Conservation (phyloP, 2,797 vertebrate species). For the Staurois parvus region DNA sequence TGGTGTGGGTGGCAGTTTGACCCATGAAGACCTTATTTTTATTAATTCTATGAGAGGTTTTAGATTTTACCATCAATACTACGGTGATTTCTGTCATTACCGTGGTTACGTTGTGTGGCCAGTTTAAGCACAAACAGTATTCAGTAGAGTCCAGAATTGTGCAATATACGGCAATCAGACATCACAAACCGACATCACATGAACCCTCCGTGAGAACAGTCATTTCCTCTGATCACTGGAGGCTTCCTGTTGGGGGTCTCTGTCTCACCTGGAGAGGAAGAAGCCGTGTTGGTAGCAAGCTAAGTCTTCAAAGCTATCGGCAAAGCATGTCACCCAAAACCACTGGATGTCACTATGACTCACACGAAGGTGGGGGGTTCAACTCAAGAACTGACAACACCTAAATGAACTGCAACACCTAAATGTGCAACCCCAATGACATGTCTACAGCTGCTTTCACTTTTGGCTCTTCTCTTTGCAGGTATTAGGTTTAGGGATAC, state of each 20-base stretch:
- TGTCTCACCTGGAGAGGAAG: constrained; percentile 15
- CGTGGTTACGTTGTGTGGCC: too few species aligned
- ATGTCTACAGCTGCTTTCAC: not conserved
- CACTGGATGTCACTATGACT: constrained; percentile 6
- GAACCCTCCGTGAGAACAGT: not conserved
- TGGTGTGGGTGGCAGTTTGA: too few species aligned
- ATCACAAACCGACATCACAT: too few species aligned
- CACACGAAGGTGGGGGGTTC: not conserved
- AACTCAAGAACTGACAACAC: not conserved
- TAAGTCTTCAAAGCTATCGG: not conserved
- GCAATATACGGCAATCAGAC: too few species aligned
- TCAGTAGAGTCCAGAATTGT: too few species aligned
- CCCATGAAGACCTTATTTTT: too few species aligned
- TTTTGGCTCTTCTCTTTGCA: not conserved
- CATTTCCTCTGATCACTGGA: not conserved
- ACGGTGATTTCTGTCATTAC: too few species aligned
- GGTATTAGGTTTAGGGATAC: not conserved
- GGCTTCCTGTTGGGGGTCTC: constrained; percentile 33
- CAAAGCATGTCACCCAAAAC: not conserved
- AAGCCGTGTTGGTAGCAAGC: not conserved
- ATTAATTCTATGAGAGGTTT: too few species aligned
- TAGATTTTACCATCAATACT: too few species aligned
- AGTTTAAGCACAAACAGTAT: too few species aligned
- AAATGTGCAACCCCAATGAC: not conserved
- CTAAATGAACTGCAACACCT: not conserved